Evolutionary conservation across 2,113 vertebrate species (phyloP).

Genomic region (Pseudopipra pipra): DNA sequence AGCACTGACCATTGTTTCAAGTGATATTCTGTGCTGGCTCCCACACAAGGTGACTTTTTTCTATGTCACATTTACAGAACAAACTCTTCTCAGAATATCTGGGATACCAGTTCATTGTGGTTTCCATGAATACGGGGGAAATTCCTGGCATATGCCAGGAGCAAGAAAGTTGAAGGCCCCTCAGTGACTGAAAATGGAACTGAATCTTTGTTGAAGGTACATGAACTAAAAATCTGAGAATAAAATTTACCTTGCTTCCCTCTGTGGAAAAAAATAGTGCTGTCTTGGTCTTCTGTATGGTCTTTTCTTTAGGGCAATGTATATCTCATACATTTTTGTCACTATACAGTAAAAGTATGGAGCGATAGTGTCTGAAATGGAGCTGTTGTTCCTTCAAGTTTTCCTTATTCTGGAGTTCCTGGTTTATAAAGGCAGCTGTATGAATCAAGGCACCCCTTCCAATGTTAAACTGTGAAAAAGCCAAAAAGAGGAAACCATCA

Average conservation of each 20-base stretch:
- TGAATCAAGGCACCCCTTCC: background rate
- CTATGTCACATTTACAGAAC: background rate
- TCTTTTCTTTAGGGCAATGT: background rate
- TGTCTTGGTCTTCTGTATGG: background rate
- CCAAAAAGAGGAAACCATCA: background rate
- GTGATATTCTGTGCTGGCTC: background rate
- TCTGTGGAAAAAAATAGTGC: background rate
- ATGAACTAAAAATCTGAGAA: background rate
- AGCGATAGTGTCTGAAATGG: background rate
- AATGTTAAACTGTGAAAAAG: rapidly evolving
- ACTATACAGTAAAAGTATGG: background rate
- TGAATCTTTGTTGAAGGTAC: background rate
- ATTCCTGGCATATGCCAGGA: background rate
- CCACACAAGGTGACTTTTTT: background rate
- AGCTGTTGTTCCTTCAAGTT: background rate
- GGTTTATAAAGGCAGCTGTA: background rate
- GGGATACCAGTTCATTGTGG: background rate
- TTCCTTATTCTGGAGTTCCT: background rate
- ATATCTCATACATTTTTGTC: background rate
- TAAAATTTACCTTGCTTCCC: background rate
- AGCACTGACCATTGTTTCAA: constrained; percentile 43
- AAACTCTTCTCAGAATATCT: background rate
- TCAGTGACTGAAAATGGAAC: background rate
- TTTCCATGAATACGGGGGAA: background rate
- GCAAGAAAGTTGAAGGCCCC: background rate